Percentiles rank a stretch among this genome's conserved stretches.
Evolutionary conservation across 2,113 vertebrate genomes (phyloP).

Genomic region (Lathamus discolor): DNA sequence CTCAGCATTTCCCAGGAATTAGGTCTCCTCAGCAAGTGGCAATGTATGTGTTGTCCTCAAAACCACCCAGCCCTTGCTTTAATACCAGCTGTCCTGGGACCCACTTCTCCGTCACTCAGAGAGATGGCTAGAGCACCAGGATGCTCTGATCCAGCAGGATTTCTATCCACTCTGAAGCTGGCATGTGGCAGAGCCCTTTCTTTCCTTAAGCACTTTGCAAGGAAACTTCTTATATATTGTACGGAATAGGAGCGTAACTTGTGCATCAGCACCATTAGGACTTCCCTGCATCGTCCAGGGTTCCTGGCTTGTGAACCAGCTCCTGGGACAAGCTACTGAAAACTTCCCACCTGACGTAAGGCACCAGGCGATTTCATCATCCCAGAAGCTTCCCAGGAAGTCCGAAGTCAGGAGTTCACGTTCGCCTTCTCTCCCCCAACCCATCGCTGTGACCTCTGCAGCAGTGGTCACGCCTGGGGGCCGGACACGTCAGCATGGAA

Average conservation of each 20-base stretch:
- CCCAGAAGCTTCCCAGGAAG: background rate
- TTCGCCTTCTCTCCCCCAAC: background rate
- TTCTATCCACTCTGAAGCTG: background rate
- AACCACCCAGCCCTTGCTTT: background rate
- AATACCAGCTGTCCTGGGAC: background rate
- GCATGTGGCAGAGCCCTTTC: background rate
- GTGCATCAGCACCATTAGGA: accelerated
- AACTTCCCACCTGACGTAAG: background rate
- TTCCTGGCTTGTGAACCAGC: background rate
- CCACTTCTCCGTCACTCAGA: background rate
- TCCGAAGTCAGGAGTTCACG: background rate
- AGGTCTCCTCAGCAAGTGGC: background rate
- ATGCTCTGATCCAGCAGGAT: background rate
- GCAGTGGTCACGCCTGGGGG: background rate
- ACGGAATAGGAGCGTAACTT: background rate
- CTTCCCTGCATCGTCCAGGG: accelerated
- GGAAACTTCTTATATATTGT: background rate
- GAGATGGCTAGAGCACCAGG: background rate
- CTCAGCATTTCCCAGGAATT: background rate
- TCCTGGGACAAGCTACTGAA: background rate
- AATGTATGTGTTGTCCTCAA: background rate
- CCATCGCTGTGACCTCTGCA: background rate
- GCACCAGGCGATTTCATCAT: background rate
- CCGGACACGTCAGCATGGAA: background rate
- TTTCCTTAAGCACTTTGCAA: background rate